Evolutionary conservation across 2,888 invertebrate genomes (phyloP).

Genomic region (Tachina fera): DNA sequence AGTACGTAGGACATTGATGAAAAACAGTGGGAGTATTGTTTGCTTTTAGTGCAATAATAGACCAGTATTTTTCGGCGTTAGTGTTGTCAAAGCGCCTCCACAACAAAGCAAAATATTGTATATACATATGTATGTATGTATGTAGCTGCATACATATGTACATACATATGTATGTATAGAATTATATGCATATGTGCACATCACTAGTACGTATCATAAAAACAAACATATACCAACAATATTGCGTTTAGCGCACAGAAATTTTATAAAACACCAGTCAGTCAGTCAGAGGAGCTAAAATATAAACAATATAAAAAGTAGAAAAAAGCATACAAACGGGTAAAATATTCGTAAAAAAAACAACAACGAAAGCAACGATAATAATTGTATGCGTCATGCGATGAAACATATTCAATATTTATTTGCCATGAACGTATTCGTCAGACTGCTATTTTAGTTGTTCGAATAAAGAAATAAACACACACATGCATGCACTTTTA

Average conservation of each 20-base stretch:
- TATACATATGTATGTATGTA: no score
- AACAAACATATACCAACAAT: conserved; percentile 12
- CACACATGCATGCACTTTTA: conserved; percentile 18
- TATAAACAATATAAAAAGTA: conserved; percentile 37
- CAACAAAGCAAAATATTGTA: conserved; percentile 30
- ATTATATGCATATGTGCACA: no score
- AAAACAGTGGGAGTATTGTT: conserved; percentile 45
- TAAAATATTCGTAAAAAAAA: conserved; percentile 39
- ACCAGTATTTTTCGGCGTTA: conserved; percentile 10
- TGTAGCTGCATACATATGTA: no score
- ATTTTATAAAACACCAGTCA: conserved; percentile 30
- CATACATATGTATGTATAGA: no score
- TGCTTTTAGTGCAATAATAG: conserved; percentile 37
- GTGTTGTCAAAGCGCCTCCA: conserved; percentile 65
- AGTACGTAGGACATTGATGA: conserved; percentile 39
- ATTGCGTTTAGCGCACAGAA: conserved; percentile 39
- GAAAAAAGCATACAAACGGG: conserved; percentile 36
- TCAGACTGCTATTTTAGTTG: conserved; percentile 70
- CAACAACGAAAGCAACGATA: conserved; percentile 36
- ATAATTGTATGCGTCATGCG: conserved; percentile 69
- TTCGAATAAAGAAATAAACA: conserved; percentile 48
- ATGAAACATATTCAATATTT: conserved; percentile 66
- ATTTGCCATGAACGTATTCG: conserved; percentile 68
- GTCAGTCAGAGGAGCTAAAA: conserved; percentile 43
- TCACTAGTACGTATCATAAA: background rate